Evolutionary conservation across 2,797 vertebrate genomes (phyloP), one percentile per base, ranked within the genome.

Genomic region (Aselliscus stoliczkanus): DNA sequence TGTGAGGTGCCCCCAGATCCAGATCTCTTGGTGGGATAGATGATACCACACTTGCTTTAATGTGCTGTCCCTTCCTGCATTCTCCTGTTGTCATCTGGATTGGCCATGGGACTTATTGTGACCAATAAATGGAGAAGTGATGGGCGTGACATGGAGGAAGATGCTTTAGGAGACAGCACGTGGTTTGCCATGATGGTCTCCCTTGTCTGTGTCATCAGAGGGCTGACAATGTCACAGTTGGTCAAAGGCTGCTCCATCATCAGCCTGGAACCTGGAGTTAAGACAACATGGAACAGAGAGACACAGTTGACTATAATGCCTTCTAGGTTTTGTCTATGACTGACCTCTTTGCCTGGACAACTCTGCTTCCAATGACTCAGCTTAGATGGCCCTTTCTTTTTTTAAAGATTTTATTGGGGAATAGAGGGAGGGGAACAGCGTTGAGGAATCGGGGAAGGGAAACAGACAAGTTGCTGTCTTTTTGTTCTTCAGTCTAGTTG

Each of bases 31-130:
- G 29, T 5, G 1, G 1, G 23, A 12, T 1, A 25, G 44, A 10
- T 42, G 5, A 10, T 17, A 20, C 31, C 10, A 2, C 20, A 17
- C 37, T 20, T 31, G 4, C 6, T 29, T 23, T 0, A 0, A 1
- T 10, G 7, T 21, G 14, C 13, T 9, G 37, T 4, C 29, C 29
- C 56, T 85, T 50, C 29, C 27, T 10, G 1, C 1, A 25, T 6
- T 4, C 4, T 29, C 12, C 54, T 15, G 2, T 62, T 83, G 56
- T 47, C n/a, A 27, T 18, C 27, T 11, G 25, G 25, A 11, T 76
- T 42, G 69, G 21, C 81, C 72, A 23, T 0, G 7, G 75, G 91
- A 60, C 39, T 75, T 80, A 42, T 27, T 62, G 4, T 29, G 72
- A 42, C 60, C 76, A 18, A 7, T 62, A 34, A 54, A 34, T 23